Base-by-base conservation (phyloP, 2,797 vertebrate genomes). In the Anguilla marmorata region DNA sequence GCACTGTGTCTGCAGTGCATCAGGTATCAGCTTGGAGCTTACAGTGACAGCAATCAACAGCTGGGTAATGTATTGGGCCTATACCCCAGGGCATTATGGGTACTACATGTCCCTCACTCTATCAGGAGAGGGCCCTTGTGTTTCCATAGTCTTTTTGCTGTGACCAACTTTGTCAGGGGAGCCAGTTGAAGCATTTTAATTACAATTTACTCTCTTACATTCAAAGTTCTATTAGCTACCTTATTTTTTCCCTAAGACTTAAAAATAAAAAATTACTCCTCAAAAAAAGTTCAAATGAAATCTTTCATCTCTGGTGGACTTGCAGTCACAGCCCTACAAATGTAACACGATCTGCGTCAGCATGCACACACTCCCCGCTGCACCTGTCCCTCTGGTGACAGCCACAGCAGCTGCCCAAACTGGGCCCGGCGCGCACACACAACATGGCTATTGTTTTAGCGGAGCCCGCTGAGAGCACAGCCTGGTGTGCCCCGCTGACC, bases 321-420 rank as follows among this genome's bases (percentile, higher is more conserved):
- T 5, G 14, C 56, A 50, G 58, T 19, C 33, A 94, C 54, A 86
- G 91, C 91, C 91, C 92, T 90, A 89, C 95, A 95, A 94, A 94
- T 95, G 96, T 0, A 79, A 89, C 60, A 90, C 92, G 63, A 86
- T 66, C 74, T 60, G 60, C n/a, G 72, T 86, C 69, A 84, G 76
- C 21, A 63, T 3, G 9, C 30, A 66, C 48, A 45, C 86, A 56
- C 72, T 27, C 82, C 30, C 50, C 7, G 24, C 66, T 19, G 41
- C 89, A 88, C 85, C 87, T 88, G 89, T 89, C 66, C 37, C 60
- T 69, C 41, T 88, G 41, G 69, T 63, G 52, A 85, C 86, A 85
- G 56, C 50, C 86, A 63, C 82, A 88, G 76, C 89, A 88, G 85
- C 80, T 69, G 37, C 48, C n/a, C 56, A n/a, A 69, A 89, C 91